Percentiles rank a stretch among this genome's conserved stretches.
Conservation (phyloP, 2,888 invertebrate species). For the Nemoura dubitans region DNA sequence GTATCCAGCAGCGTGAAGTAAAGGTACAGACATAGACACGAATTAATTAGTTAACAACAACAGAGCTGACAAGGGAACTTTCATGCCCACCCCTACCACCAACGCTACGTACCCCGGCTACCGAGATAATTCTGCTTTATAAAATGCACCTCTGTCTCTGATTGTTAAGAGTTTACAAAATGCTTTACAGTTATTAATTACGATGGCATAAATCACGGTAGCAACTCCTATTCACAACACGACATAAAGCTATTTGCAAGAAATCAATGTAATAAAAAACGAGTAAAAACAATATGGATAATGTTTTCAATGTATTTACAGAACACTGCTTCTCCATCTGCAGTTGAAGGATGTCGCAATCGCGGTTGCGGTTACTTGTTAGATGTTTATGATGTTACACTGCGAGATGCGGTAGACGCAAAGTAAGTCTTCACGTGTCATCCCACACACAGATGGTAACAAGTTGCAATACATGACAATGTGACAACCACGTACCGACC, state of each 20-base stretch:
- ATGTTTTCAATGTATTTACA: neutral
- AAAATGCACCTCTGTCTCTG: neutral
- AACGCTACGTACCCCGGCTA: neutral
- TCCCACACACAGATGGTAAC: neutral
- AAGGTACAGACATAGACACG: neutral
- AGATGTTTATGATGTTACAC: neutral
- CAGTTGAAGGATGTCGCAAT: neutral
- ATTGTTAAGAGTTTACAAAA: neutral
- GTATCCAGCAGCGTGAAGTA: neutral
- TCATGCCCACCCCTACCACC: neutral
- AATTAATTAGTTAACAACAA: neutral
- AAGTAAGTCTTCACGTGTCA: neutral
- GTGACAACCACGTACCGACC: neutral
- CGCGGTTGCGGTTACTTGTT: neutral
- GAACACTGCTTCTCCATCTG: neutral
- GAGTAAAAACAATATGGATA: neutral
- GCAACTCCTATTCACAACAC: neutral
- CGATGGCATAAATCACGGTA: neutral
- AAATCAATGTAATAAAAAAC: neutral
- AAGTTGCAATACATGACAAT: neutral
- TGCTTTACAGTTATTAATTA: slow-evolving; percentile 7
- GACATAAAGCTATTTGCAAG: neutral
- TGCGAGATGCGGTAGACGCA: neutral
- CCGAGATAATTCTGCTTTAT: neutral
- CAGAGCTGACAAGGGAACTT: neutral